Percentiles rank a stretch among this genome's conserved stretches.
Evolutionary conservation across 2,888 invertebrate genomes (phyloP).

Genomic region (Helleia helle): DNA sequence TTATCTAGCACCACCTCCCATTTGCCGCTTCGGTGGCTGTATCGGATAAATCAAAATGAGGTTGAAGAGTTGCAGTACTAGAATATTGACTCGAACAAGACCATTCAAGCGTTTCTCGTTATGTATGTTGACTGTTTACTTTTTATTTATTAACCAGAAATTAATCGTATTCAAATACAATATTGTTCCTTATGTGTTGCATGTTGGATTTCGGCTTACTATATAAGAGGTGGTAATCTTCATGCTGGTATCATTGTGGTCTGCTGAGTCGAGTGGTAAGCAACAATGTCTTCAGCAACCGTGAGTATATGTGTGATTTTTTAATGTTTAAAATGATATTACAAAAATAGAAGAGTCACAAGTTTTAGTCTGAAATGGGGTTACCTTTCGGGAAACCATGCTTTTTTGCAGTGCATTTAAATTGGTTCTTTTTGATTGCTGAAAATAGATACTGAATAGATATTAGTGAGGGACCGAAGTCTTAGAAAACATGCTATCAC

Average conservation of each 20-base stretch:
- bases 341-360: neutral
- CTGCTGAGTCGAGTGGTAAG: constrained; percentile 26
- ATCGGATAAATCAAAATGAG: neutral
- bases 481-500: too few species aligned
- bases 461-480: too few species aligned
- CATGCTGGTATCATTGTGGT: constrained; percentile 41
- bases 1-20: too few species aligned
- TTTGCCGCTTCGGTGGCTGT: too few species aligned
- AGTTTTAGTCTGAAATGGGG: too few species aligned
- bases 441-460: too few species aligned
- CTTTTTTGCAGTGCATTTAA: too few species aligned
- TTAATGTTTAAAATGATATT: neutral
- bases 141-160: constrained; percentile 14
- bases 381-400: too few species aligned
- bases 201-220: constrained; percentile 49
- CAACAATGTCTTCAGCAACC: constrained; percentile 59
- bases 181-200: constrained; percentile 17
- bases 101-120: constrained; percentile 15
- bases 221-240: constrained; percentile 53
- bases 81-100: neutral
- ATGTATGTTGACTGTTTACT: constrained; percentile 11
- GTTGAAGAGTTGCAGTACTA: neutral
- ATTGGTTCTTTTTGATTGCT: too few species aligned
- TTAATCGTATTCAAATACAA: constrained; percentile 23
- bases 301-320: constrained; percentile 31